Evolutionary conservation across 2,888 invertebrate species (phyloP), one percentile per base, ranked within the genome.

Genomic region (Drosophila ustulata): DNA sequence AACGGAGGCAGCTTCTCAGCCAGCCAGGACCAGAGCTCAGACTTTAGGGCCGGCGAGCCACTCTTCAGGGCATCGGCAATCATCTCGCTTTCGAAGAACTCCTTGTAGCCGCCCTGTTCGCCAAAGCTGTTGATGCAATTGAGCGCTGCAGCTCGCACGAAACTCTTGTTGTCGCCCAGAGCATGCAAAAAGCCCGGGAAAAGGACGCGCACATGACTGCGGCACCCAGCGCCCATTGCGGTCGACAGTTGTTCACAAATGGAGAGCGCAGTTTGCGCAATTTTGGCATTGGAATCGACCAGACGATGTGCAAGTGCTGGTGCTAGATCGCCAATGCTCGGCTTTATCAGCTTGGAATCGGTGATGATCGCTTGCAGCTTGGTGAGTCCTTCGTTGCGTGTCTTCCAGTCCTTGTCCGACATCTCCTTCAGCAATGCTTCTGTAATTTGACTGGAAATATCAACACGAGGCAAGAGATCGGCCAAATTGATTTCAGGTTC

Each of bases 351-450:
- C 78, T 96, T 95, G 0, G 96, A 96, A 57, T 95, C 96, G 34
- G 76, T 89, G 25, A 93, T 82, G 11, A 93, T 90, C 26, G 75
- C 70, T 82, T 93, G 93, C 25, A 93, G 66, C 72, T 91, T 94
- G 51, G 92, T 93, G 2, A 94, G 88, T 3, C 93, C 93, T 82
- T 93, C 94, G 72, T 93, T 93, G 46, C 94, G 93, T 0, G 93
- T 92, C 94, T 98, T 98, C 98, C 98, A 99, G 92, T 97, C 97
- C 92, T 97, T 98, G 91, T 98, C 97, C 25, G 95, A 94, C 79
- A 98, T 93, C 92, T 98, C 97, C 6, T 94, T 95, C 3, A 98
- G 92, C 0, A 98, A 92, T 0, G 95, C 93, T 78, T 97, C 96
- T 0, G 97, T 97, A 71, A 98, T 96, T 81, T 96, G 96, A 3